A percentile compares a stretch with the other conserved stretches of the same genome.
These are phyloP conservation scores for Hydrochoerus hydrochaeris DNA, from an alignment of 2,113 vertebrate species.

Conservation along the genomic window DNA sequence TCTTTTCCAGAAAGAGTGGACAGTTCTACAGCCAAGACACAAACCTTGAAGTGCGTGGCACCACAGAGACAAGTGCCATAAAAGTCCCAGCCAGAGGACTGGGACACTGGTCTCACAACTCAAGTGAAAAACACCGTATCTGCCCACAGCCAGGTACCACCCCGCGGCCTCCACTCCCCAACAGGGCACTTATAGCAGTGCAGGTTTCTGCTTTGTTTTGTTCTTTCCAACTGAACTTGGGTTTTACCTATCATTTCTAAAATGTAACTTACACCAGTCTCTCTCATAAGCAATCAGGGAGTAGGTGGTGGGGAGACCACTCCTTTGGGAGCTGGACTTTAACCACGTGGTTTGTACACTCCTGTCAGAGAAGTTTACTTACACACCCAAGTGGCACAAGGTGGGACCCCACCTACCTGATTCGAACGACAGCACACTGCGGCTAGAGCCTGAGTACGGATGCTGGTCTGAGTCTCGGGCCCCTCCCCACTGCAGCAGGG, in stretches of 20 bases:
- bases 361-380: background rate
- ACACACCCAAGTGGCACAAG: background rate
- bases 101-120: background rate
- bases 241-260: background rate
- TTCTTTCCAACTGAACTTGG: background rate
- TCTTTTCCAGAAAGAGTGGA: background rate
- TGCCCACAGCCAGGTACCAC: background rate
- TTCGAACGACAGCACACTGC: constrained; percentile 89
- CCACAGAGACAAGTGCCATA: background rate
- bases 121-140: background rate
- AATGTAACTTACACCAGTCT: background rate
- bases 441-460: constrained; percentile 86
- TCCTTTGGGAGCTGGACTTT: background rate
- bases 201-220: background rate
- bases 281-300: background rate
- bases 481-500: constrained; percentile 88
- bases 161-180: rapidly evolving
- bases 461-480: constrained; percentile 66
- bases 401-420: constrained; percentile 83
- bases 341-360: background rate
- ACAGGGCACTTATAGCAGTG: background rate
- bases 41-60: background rate
- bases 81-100: background rate
- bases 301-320: background rate
- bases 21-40: background rate